Conservation (phyloP, 2,113 vertebrate genomes). For the Psephotus haematonotus region DNA sequence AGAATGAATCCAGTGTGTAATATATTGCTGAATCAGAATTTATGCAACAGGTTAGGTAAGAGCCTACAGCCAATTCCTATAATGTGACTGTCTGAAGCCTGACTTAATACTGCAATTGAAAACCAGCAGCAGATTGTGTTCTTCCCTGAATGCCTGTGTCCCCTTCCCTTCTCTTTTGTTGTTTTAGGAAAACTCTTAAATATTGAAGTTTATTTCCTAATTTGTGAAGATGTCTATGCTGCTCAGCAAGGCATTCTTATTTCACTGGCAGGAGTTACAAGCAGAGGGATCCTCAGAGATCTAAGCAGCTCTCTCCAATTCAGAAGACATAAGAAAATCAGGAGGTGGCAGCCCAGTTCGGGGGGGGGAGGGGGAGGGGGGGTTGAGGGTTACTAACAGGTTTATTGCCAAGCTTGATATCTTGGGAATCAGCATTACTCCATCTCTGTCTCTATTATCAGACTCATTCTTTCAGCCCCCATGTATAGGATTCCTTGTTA, state of each 20-base stretch:
- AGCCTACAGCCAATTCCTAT: constrained; percentile 19
- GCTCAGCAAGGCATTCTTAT: neutral
- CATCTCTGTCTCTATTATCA: neutral
- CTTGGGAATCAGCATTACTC: neutral
- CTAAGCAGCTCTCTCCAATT: neutral
- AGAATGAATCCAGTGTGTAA: constrained; percentile 22
- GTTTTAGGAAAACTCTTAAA: neutral
- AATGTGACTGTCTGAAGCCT: constrained; percentile 36
- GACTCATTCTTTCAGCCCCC: neutral
- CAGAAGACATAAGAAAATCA: neutral
- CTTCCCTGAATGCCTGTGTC: neutral
- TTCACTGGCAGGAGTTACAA: neutral
- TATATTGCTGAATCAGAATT: constrained; percentile 58
- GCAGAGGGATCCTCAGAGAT: neutral
- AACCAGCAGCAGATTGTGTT: neutral
- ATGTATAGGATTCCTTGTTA: neutral
- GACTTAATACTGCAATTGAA: constrained; percentile 3
- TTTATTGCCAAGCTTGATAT: neutral
- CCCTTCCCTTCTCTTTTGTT: neutral
- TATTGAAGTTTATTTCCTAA: neutral
- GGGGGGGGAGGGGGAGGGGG: neutral
- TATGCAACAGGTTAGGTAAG: constrained; percentile 49
- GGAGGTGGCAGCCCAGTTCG: neutral
- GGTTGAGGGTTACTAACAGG: neutral
- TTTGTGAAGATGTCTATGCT: neutral